Conservation (phyloP, 2,797 vertebrate genomes). For the Centroberyx gerrardi region DNA sequence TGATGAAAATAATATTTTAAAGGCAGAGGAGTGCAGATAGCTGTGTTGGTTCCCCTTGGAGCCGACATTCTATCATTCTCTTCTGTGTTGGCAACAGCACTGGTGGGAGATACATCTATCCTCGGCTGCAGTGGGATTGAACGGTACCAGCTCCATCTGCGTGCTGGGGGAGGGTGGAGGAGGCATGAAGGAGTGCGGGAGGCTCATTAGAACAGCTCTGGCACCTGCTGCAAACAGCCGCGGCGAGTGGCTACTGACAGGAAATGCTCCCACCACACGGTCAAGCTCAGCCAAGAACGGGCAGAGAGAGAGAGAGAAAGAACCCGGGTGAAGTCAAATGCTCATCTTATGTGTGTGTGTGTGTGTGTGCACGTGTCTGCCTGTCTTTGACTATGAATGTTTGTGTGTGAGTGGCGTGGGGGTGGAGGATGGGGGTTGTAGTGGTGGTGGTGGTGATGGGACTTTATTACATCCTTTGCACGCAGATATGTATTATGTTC, state of each 20-base stretch:
- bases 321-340: neutral
- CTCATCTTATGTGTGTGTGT: neutral
- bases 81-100: conserved; percentile 19
- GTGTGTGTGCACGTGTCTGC: conserved; percentile 3
- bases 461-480: neutral
- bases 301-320: neutral
- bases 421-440: neutral
- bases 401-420: conserved; percentile 5
- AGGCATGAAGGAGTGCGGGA: conserved; percentile 22
- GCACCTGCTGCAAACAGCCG: conserved; percentile 67
- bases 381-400: conserved; percentile 13
- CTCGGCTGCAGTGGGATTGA: conserved; percentile 24
- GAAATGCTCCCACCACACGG: conserved; percentile 34
- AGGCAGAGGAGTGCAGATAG: conserved; percentile 20
- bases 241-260: conserved; percentile 28
- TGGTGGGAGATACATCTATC: conserved; percentile 29
- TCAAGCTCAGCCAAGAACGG: conserved; percentile 1
- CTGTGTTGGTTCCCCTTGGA: conserved; percentile 14
- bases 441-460: neutral
- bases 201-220: conserved; percentile 45
- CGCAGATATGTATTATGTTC: neutral
- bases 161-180: neutral
- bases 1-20: conserved; percentile 20
- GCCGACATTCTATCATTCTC: conserved; percentile 18
- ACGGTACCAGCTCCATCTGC: conserved; percentile 28